Evolutionary conservation across 1,140 invertebrate species (phyloP), one percentile per base, ranked within the genome.

Genomic region (Heliconius hewitsoni): DNA sequence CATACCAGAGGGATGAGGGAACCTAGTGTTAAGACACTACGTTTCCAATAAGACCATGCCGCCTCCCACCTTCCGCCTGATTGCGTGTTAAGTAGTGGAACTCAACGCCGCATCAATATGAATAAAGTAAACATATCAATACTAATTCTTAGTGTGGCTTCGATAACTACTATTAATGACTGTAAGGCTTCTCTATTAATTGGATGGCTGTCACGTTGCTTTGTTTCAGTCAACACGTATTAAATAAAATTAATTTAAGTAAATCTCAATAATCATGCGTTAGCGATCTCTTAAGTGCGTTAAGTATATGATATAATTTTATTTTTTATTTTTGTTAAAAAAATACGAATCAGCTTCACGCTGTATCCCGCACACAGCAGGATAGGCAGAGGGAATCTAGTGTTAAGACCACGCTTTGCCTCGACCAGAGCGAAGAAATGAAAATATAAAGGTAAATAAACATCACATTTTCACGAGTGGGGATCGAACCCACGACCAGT

Each of bases 211-310:
- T 66, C 60, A 66, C 60, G 13, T 66, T 16, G 60, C 27, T 30
- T 66, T 66, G 13, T 66, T 30, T 27, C 60, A 66, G 4, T 30
- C 11, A 30, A 66, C 30, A 30, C 60, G 9, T 16, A 66, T 30
- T 66, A 66, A 82, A 76, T 82, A 75, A n/a, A n/a, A 23, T 57
- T 57, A 3, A 23, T 57, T 23, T 57, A 57, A 57, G 50, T 2
- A 18, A 52, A 19, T 8, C 6, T 46, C 42, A 46, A 16, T 0
- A 46, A 16, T 3, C 0, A 46, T 5, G 42, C 8, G 19, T 2
- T n/a, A 55, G 19, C 6, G 8, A n/a, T 55, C 0, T 55, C 6
- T n/a, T 19, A 6, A n/a, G n/a, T 8, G 19, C 52, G 19, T n/a
- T 55, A 5, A 55, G 19, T 55, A 19, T n/a, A 1, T 8, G 0